phyloP scores from a whole-genome alignment of 2,797 vertebrate species.

The Fundulus diaphanus region DNA sequence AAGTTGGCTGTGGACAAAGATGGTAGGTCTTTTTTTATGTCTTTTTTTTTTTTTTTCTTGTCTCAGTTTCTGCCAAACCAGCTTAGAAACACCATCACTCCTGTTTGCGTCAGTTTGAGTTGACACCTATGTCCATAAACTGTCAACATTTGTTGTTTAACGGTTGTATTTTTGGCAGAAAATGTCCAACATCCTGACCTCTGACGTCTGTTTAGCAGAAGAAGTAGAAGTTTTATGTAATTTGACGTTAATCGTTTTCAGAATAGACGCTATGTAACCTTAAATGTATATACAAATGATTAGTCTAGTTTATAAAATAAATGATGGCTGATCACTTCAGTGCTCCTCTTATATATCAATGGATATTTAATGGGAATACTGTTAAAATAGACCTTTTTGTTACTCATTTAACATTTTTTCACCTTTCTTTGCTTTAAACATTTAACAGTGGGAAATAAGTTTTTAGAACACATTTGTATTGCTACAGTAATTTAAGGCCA shows the following conservation, averaged over 20 bases:
- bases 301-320: constrained; percentile 27
- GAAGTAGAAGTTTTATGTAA: background rate
- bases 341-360: constrained; percentile 28
- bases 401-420: background rate
- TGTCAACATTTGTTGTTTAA: background rate
- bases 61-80: background rate
- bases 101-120: constrained; percentile 4
- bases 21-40: background rate
- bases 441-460: background rate
- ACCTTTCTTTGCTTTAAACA: background rate
- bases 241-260: background rate
- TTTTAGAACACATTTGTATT: background rate
- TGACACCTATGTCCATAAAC: background rate
- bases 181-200: background rate
- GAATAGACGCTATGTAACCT: constrained; percentile 6
- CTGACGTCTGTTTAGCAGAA: background rate
- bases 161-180: constrained; percentile 6
- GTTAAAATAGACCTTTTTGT: background rate
- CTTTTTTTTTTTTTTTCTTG: background rate
- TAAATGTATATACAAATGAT: constrained; percentile 29
- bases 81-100: constrained; percentile 1
- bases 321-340: constrained; percentile 29
- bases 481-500: background rate
- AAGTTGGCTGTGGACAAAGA: background rate
- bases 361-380: constrained; percentile 17